Conservation (phyloP, 2,797 vertebrate species). For the Acanthurus leucopareius region DNA sequence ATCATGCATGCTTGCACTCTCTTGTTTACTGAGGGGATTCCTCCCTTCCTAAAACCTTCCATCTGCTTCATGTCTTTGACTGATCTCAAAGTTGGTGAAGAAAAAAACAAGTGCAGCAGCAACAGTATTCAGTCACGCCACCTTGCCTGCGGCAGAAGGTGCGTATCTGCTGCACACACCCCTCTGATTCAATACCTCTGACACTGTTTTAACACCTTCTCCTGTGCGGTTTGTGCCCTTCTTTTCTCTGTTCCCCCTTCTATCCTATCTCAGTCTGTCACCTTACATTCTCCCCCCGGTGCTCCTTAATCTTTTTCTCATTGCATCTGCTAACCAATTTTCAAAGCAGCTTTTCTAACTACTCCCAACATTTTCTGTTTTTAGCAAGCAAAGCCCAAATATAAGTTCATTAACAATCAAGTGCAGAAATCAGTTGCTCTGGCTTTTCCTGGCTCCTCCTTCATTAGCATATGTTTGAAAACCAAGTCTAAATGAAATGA, state of each 20-base stretch:
- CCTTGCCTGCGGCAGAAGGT: constrained; percentile 48
- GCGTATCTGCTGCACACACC: constrained; percentile 31
- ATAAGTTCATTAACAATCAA: constrained; percentile 65
- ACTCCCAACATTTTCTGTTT: constrained; percentile 59
- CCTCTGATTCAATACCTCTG: constrained; percentile 54
- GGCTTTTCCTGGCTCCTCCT: constrained; percentile 42
- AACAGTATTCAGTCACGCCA: constrained; percentile 36
- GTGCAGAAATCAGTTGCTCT: constrained; percentile 49
- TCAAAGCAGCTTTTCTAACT: constrained; percentile 56
- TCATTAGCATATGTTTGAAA: constrained; percentile 75
- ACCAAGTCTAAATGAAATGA: constrained; percentile 65
- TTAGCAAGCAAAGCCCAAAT: constrained; percentile 42
- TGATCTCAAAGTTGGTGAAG: constrained; percentile 45
- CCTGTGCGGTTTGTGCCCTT: constrained; percentile 61
- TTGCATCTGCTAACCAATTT: constrained; percentile 61
- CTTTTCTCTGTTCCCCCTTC: constrained; percentile 38
- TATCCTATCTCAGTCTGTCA: constrained; percentile 68
- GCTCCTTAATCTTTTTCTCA: constrained; percentile 51
- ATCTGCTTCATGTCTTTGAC: constrained; percentile 46
- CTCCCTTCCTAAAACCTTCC: constrained; percentile 43
- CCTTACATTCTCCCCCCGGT: constrained; percentile 59
- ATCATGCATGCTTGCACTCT: background rate
- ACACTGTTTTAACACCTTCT: constrained; percentile 64
- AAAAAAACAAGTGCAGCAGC: constrained; percentile 45
- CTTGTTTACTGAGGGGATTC: constrained; percentile 40